phyloP scores from a whole-genome alignment of 1,140 invertebrate genomes.

The Scaptomyza pallida region DNA sequence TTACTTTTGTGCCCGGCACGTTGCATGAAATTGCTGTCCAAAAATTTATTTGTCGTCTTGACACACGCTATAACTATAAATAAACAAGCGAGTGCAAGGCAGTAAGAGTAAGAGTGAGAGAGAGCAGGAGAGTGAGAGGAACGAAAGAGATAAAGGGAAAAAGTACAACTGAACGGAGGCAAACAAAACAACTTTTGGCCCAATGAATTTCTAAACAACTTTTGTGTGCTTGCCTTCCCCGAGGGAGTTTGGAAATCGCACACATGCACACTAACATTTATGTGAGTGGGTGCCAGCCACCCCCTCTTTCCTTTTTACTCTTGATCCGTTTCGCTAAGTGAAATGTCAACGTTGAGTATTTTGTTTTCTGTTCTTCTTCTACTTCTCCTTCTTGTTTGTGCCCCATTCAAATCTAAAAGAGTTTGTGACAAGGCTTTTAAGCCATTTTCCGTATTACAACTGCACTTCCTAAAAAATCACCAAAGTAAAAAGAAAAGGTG shows the following conservation, averaged over 20 bases:
- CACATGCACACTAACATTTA: background rate
- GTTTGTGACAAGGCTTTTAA: slow-evolving; percentile 46
- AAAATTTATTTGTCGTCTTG: slow-evolving; percentile 54
- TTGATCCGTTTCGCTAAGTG: slow-evolving; percentile 34
- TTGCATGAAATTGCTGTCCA: slow-evolving; percentile 51
- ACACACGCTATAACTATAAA: slow-evolving; percentile 49
- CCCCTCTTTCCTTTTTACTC: background rate
- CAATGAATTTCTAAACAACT: slow-evolving; percentile 53
- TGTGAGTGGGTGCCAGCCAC: background rate
- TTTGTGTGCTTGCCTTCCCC: slow-evolving; percentile 27
- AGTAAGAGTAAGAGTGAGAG: background rate
- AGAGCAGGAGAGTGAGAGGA: background rate
- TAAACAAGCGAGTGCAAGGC: slow-evolving; percentile 17
- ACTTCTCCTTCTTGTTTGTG: background rate
- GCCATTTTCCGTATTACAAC: slow-evolving; percentile 16
- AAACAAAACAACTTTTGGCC: slow-evolving; percentile 30
- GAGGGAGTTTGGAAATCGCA: slow-evolving; percentile 2
- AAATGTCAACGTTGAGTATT: slow-evolving; percentile 52
- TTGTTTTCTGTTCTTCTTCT: slow-evolving; percentile 19
- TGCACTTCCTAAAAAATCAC: slow-evolving; percentile 22
- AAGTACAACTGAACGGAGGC: background rate
- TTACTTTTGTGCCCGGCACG: slow-evolving; percentile 16
- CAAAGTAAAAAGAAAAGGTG: too few species aligned
- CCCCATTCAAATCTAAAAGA: slow-evolving; percentile 30
- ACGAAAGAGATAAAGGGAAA: background rate